Evolutionary conservation across 2,113 vertebrate genomes (phyloP).

Genomic region (Lycaon pictus): DNA sequence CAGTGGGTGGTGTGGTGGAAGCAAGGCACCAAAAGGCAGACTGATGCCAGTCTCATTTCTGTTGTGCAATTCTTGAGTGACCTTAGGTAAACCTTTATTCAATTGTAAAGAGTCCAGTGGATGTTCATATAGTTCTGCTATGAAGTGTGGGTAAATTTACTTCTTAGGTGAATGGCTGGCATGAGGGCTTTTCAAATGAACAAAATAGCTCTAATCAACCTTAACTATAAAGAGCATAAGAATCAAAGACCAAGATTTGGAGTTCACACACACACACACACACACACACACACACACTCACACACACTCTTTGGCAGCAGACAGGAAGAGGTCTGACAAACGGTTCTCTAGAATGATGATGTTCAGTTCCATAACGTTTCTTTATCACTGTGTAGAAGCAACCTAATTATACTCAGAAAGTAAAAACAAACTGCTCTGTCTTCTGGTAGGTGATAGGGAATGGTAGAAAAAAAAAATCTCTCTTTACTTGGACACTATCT

Average conservation of each 20-base stretch:
- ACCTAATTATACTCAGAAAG: background rate
- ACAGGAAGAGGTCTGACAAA: background rate
- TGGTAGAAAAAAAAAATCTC: background rate
- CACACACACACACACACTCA: background rate
- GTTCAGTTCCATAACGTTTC: background rate
- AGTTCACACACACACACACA: background rate
- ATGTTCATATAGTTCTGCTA: background rate
- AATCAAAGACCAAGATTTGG: background rate
- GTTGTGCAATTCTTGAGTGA: background rate
- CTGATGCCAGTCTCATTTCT: slow-evolving; percentile 2
- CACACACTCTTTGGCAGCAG: background rate
- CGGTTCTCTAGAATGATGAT: background rate
- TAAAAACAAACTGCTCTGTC: background rate
- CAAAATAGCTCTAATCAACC: background rate
- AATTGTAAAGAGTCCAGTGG: background rate
- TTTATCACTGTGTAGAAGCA: background rate
- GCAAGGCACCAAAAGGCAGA: background rate
- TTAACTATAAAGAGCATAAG: background rate
- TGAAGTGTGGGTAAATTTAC: background rate
- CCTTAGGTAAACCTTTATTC: slow-evolving; percentile 41
- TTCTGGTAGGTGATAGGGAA: background rate
- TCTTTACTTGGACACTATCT: background rate
- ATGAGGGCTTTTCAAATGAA: background rate
- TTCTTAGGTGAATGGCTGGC: background rate
- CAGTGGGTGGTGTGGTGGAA: background rate